These are phyloP conservation scores for Hydropsyche betteni DNA, from an alignment of 2,888 invertebrate genomes.

Conservation along the genomic window DNA sequence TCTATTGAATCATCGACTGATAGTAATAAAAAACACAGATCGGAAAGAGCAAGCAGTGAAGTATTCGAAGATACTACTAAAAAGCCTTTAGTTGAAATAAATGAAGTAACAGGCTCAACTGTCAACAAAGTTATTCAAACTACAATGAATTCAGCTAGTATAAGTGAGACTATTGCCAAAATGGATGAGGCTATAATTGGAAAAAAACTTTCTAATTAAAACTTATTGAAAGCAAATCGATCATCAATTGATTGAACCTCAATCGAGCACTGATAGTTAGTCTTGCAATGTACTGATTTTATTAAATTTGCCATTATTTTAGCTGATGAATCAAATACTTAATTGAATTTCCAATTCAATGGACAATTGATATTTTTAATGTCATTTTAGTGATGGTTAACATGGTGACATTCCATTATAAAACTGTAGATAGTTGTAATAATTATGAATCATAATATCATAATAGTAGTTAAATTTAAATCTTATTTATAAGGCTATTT, in stretches of 20 bases:
- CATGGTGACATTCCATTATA: too few relatives aligned
- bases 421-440: too few relatives aligned
- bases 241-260: constrained; percentile 1
- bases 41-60: constrained; percentile 50
- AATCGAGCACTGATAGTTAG: neutral
- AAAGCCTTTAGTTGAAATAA: constrained; percentile 10
- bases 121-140: constrained; percentile 17
- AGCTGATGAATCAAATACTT: neutral
- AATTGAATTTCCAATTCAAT: too few relatives aligned
- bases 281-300: constrained; percentile 21
- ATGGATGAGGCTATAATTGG: constrained; percentile 62
- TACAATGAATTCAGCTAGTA: constrained; percentile 5
- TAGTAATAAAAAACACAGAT: constrained; percentile 34
- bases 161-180: constrained; percentile 57
- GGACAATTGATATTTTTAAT: too few relatives aligned
- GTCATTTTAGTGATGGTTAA: too few relatives aligned
- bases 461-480: neutral
- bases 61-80: constrained; percentile 28
- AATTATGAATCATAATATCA: too few relatives aligned
- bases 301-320: constrained; percentile 26
- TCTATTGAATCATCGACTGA: neutral
- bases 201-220: constrained; percentile 43
- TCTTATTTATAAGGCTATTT: neutral
- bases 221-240: neutral
- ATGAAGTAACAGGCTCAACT: constrained; percentile 17